Evolutionary conservation across 2,888 invertebrate genomes (phyloP), one percentile per base, ranked within the genome.

Genomic region (Cephus nigrinus): DNA sequence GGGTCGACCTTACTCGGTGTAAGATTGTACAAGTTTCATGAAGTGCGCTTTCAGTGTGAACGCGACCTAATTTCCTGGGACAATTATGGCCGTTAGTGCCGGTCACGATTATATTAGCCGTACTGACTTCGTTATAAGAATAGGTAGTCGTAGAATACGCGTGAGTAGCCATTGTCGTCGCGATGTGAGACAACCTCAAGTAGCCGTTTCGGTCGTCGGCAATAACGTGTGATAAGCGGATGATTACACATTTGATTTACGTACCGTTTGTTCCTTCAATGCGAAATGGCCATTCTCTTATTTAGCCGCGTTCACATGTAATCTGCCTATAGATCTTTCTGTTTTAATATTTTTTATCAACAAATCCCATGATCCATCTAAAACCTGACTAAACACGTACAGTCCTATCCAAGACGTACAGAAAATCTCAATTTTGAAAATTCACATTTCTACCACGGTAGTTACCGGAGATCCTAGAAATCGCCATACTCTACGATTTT

Each of bases 181-280:
- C 76, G 76, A 76, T 69, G 75, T 77, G 74, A 75, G 80, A 77
- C 80, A 75, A 73, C 80, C 79, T 79, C 78, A 79, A 78, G 78
- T 83, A 82, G 85, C 83, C 86, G 82, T 78, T 81, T 80, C 80
- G 80, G 80, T 83, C 80, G 73, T 76, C 81, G 74, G 82, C 79
- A 40, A 79, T 73, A 40, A 79, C 69, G 55, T 9, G 81, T 82
- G 86, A 88, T 88, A 88, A 87, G 86, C 82, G 82, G 85, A 84
- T 86, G 85, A 88, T 89, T 88, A 88, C 86, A 83, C 79, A 82
- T 78, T 83, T 88, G 88, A 89, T 89, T 89, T 89, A 88, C 88
- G 81, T 83, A 80, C 81, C 76, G 80, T 55, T 55, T 55, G 23
- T 55, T 55, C 23, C 55, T 23, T 55, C 55, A 9, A 40, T 40